phyloP scores from a whole-genome alignment of 2,113 vertebrate species.

The Oryzias javanicus region DNA sequence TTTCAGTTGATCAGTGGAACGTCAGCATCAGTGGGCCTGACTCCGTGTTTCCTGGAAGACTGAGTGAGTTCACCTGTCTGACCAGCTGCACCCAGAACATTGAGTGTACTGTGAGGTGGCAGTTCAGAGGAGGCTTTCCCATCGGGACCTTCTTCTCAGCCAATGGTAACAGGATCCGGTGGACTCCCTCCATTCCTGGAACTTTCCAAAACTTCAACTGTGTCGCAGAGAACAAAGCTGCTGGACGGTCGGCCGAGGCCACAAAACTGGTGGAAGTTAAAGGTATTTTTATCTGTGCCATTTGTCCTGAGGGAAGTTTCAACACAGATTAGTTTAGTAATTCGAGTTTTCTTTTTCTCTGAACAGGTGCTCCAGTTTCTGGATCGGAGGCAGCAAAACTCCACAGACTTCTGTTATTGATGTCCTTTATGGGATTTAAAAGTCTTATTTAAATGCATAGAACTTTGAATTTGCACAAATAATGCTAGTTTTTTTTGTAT shows the following conservation, averaged over 20 bases:
- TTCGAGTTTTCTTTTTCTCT: background rate
- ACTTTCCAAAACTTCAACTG: slow-evolving; percentile 56
- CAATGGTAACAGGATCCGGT: slow-evolving; percentile 27
- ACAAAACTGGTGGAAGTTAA: slow-evolving; percentile 51
- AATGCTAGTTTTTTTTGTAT: background rate
- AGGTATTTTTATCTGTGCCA: slow-evolving; percentile 10
- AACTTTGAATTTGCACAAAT: background rate
- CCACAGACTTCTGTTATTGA: slow-evolving; percentile 1
- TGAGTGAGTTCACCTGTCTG: slow-evolving; percentile 44
- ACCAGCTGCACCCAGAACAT: slow-evolving; percentile 34
- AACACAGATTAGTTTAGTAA: background rate
- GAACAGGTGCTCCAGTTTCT: slow-evolving; percentile 23
- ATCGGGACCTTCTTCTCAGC: slow-evolving; percentile 23
- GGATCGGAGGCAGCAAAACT: slow-evolving; percentile 15
- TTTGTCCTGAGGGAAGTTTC: background rate
- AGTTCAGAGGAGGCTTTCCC: slow-evolving; percentile 47
- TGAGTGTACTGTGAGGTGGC: slow-evolving; percentile 49
- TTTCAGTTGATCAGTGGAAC: slow-evolving; percentile 42
- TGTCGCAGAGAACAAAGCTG: slow-evolving; percentile 40
- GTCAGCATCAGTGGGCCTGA: slow-evolving; percentile 45
- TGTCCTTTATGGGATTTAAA: slow-evolving; percentile 9
- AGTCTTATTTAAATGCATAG: background rate
- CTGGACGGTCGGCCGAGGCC: slow-evolving; percentile 27
- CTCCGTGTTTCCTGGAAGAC: slow-evolving; percentile 12
- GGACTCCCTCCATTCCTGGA: slow-evolving; percentile 41